Base-by-base conservation (phyloP, 2,888 invertebrate species). In the Azorinus chamasolen region DNA sequence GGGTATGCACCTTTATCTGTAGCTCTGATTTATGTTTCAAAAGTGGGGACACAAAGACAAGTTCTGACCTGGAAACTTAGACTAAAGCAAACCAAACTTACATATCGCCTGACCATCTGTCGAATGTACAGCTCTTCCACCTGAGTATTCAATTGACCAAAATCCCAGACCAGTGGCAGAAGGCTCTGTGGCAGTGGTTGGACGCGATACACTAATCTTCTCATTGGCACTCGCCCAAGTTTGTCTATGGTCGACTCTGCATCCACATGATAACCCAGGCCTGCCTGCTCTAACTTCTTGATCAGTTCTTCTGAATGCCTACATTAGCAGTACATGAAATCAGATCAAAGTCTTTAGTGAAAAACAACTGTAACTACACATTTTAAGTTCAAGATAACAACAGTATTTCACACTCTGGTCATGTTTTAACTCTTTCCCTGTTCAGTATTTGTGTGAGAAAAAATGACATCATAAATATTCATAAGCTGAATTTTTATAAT, bases 131-230 rank as follows among this genome's bases (percentile, higher is more conserved):
- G 75, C 37, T 88, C 83, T 73, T 92, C 92, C 20, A 88, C 85
- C 3, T 79, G 54, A 0, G 80, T 82, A 54, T 85, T 84, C 16
- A 92, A 83, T 62, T 90, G 90, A 27, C 92, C 92, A 81, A 92
- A 92, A 84, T 92, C 92, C 92, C 92, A 92, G 43, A 92, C 91
- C 32, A 91, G 83, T 1, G 91, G 91, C 20, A 91, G 73, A 75
- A 92, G 78, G 73, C 92, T 92, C 71, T 88, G 89, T 58, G 92
- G 91, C 51, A 92, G 77, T 5, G 91, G 87, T 74, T 91, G 91
- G 6, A 92, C 92, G 25, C 92, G 73, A 84, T 92, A 92, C 20
- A 92, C 92, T 48, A 91, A 83, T 53, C 87, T 85, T 50, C 91
- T 78, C 91, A 92, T 89, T 16, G 91, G 92, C 43, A 92, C 87